Base-by-base conservation (phyloP, 2,113 vertebrate species). In the Pachypanchax playfairii region DNA sequence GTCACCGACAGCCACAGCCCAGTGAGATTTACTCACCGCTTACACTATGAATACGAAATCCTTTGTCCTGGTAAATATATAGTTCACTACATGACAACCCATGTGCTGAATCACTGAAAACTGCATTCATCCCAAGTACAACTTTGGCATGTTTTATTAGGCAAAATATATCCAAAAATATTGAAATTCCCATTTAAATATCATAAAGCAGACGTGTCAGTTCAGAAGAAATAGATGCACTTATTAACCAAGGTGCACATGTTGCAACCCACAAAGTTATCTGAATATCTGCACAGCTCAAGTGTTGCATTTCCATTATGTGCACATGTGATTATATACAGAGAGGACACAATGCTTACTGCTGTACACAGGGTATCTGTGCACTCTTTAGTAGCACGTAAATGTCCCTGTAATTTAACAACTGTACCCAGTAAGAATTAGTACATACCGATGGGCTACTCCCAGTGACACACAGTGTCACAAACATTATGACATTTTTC, bases 391-490 rank as follows among this genome's bases (percentile, higher is more conserved):
- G 91, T 90, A 92, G 89, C 92, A 86, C 75, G 78, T 91, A 86
- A 88, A 92, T 92, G 85, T 92, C 90, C 92, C 92, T 93, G 84
- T 91, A 88, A 93, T 91, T 92, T 92, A 94, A 94, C 87, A 92
- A 93, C 89, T 93, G 93, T 92, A 91, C 91, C 91, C 85, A 82
- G 89, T 92, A 91, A 91, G 85, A 91, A 77, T 89, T 74, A 87
- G 88, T 91, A 90, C 87, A 91, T 92, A 93, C 85, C 92, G 92
- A 90, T 89, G 94, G 94, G 94, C 94, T 96, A 96, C 93, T 96
- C 92, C 89, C 89, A 93, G 94, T 96, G 95, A 97, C 96, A 99
- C 96, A 96, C 55, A 88, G 96, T 98, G 95, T 95, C 96, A 98
- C 95, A 92, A 91, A 96, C 92, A 85, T 94, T 92, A 93, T 92